Conservation (phyloP, 2,113 vertebrate genomes). For the Taurulus bubalis region DNA sequence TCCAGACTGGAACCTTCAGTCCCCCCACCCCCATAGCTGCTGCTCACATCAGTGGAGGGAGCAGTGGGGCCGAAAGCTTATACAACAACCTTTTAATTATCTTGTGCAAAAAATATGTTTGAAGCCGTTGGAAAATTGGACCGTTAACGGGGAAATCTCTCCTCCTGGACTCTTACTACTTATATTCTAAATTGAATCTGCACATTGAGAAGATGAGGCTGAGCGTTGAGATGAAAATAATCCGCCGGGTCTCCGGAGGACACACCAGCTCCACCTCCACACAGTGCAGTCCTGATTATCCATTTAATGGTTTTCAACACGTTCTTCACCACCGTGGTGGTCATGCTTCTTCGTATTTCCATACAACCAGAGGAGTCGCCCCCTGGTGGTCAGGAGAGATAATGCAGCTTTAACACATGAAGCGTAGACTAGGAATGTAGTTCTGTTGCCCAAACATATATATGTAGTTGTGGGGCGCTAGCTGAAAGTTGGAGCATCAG, state of each 20-base stretch:
- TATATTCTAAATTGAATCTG: background rate
- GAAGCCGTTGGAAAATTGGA: conserved; percentile 9
- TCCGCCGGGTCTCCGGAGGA: background rate
- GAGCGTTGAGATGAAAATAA: background rate
- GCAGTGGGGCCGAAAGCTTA: background rate
- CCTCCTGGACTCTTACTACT: background rate
- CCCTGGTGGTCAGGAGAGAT: no score
- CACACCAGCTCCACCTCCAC: background rate
- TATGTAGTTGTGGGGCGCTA: no score
- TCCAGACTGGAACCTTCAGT: background rate
- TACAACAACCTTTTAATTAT: conserved; percentile 7
- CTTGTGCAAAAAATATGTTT: background rate
- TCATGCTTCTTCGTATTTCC: no score
- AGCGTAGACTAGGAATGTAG: no score
- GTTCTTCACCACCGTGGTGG: no score
- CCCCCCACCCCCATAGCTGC: background rate
- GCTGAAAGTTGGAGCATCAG: background rate
- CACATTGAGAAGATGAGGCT: background rate
- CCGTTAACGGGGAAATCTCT: background rate
- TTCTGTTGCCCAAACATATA: no score
- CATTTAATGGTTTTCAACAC: no score
- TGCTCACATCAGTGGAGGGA: background rate
- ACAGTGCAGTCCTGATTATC: no score
- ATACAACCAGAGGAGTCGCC: no score
- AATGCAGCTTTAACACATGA: no score